Conservation (phyloP, 2,113 vertebrate species). For the Bathybates hornii region DNA sequence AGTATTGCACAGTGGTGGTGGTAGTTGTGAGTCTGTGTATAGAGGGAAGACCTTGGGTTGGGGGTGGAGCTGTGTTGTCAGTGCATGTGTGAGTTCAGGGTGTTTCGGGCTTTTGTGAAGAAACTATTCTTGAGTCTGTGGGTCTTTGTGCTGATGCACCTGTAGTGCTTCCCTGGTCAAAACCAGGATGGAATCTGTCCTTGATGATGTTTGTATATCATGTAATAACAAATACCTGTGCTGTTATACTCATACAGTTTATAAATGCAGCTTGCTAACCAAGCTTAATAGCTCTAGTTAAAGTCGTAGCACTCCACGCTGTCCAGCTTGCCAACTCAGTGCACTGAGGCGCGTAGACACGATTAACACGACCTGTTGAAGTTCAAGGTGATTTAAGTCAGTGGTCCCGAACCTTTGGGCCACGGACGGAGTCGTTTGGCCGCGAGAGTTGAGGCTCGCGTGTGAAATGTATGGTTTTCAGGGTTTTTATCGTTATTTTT, state of each 20-base stretch:
- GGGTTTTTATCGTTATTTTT: background rate
- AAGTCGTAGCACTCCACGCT: background rate
- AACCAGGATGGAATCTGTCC: background rate
- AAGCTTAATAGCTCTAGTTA: background rate
- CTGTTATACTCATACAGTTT: background rate
- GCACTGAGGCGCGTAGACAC: background rate
- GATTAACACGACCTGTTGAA: background rate
- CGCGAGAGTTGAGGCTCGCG: background rate
- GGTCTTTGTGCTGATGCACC: background rate
- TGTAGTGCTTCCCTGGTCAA: too few relatives aligned
- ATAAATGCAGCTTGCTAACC: background rate
- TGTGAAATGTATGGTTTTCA: background rate
- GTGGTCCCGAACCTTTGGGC: background rate
- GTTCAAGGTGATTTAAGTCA: background rate
- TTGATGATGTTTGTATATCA: background rate
- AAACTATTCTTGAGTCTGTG: background rate
- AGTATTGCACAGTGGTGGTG: background rate
- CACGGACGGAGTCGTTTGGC: rapidly evolving
- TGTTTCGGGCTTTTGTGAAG: background rate
- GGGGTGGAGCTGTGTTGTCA: background rate
- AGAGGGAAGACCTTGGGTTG: background rate
- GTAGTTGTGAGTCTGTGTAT: background rate
- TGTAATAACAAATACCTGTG: background rate
- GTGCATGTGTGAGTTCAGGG: background rate
- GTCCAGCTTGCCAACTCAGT: background rate